Conservation (phyloP, 1,140 invertebrate species). For the Drosophila leontia region DNA sequence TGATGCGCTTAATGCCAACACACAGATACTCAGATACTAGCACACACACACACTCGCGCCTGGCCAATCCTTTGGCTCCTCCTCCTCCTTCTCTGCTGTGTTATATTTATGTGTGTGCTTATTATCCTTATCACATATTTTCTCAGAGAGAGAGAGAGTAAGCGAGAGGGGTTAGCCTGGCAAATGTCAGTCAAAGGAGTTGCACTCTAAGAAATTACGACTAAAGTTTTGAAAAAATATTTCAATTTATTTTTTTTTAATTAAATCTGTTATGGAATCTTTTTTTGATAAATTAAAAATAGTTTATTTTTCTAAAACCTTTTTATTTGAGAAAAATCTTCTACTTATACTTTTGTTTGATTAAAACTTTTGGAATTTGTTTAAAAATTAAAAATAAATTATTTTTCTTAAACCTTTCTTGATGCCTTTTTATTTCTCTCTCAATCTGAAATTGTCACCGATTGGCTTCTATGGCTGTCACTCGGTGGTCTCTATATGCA, state of each 20-base stretch:
- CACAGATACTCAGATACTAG: constrained; percentile 12
- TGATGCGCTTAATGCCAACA: constrained; percentile 48
- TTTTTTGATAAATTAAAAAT: too few species aligned
- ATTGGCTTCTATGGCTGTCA: constrained; percentile 34
- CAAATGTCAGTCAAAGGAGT: constrained; percentile 29
- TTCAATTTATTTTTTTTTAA: not conserved
- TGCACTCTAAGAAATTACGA: not conserved
- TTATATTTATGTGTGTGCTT: constrained; percentile 49
- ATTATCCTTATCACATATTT: constrained; percentile 51
- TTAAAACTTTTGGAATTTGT: not conserved
- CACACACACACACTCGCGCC: constrained; percentile 1
- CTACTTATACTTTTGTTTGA: not conserved
- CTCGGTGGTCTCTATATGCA: constrained; percentile 7
- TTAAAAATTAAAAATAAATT: not conserved
- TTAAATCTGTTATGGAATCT: too few species aligned
- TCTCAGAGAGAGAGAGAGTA: not conserved
- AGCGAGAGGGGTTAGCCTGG: not conserved
- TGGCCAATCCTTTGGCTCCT: constrained; percentile 22
- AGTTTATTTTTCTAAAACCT: too few species aligned
- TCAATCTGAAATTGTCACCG: not conserved
- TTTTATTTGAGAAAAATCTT: too few species aligned
- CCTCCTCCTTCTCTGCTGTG: constrained; percentile 2
- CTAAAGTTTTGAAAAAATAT: too few species aligned
- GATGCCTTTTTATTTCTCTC: not conserved
- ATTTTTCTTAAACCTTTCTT: not conserved